Conservation (phyloP, 2,888 invertebrate species). For the Dryadula phaetusa region DNA sequence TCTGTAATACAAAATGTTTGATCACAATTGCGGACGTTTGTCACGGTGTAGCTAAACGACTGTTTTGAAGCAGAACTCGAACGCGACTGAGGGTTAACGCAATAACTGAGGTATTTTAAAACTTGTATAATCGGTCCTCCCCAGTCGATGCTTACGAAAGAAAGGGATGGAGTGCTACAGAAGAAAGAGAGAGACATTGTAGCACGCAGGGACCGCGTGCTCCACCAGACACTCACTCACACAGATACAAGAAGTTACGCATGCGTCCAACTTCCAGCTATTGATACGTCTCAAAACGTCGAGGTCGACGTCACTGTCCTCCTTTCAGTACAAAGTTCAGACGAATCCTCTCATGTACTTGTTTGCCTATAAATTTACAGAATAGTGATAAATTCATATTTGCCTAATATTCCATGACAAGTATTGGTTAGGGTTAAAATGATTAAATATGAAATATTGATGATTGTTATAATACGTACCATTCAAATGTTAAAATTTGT, state of each 20-base stretch:
- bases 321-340: conserved; percentile 67
- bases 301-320: conserved; percentile 73
- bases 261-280: conserved; percentile 64
- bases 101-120: conserved; percentile 73
- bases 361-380: conserved; percentile 37
- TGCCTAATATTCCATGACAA: conserved; percentile 26
- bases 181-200: conserved; percentile 63
- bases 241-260: conserved; percentile 68
- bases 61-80: conserved; percentile 66
- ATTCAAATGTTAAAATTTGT: too few species aligned
- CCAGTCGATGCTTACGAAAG: conserved; percentile 55
- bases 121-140: conserved; percentile 72
- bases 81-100: conserved; percentile 74
- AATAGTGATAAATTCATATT: conserved; percentile 29
- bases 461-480: too few species aligned
- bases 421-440: background rate
- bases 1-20: conserved; percentile 66
- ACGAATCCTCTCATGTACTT: conserved; percentile 31
- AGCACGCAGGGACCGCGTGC: conserved; percentile 76
- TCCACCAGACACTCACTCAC: conserved; percentile 69
- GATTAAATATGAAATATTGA: background rate
- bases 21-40: conserved; percentile 59
- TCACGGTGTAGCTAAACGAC: conserved; percentile 55
- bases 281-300: conserved; percentile 66
- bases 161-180: conserved; percentile 60